Base-by-base conservation (phyloP, 2,888 invertebrate genomes). In the Lasioglossum malachurum region DNA sequence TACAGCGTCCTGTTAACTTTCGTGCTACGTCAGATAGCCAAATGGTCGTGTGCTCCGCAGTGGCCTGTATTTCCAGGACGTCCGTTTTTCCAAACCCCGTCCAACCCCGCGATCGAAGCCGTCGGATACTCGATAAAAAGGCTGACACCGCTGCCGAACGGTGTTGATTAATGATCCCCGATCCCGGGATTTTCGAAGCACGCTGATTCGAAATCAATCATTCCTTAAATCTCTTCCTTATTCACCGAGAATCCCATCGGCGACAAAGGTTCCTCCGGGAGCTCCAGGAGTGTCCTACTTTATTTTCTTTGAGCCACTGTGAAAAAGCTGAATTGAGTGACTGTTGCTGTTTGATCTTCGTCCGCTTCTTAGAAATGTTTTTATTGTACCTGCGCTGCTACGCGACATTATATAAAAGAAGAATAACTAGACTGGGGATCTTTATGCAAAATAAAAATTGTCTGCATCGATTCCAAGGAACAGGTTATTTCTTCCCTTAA, bases 1-100 rank as follows among this genome's bases (percentile, higher is more conserved):
- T 86, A 69, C 38, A 19, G 80, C 87, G 76, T 82, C 81, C 85
- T 85, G 80, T 82, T 88, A 90, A 87, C 84, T 91, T 86, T 84
- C 87, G 60, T 75, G 79, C 82, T 85, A 80, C 81, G 83, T 84
- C 83, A 78, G 77, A 87, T 73, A 84, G 78, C 82, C 84, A 82
- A 85, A 88, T 73, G 74, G 78, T 74, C 69, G 38, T 81, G 69
- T 53, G 53, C 57, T 38, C 78, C 19, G 82, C 78, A 80, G 77
- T 82, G 81, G 64, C 89, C 79, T 78, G 81, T 64, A 78, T 83
- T 64, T 87, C 71, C 78, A 75, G 57, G 44, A 49, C 57, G n/a
- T 57, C 60, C 75, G 53, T 80, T 64, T 79, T 83, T 72, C 64
- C 19, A 73, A n/a, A 49, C 2, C 38, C 69, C 35, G 35, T 19